These are phyloP conservation scores for Delichon dasypus DNA, from an alignment of 2,797 vertebrate genomes.

Conservation along the genomic window DNA sequence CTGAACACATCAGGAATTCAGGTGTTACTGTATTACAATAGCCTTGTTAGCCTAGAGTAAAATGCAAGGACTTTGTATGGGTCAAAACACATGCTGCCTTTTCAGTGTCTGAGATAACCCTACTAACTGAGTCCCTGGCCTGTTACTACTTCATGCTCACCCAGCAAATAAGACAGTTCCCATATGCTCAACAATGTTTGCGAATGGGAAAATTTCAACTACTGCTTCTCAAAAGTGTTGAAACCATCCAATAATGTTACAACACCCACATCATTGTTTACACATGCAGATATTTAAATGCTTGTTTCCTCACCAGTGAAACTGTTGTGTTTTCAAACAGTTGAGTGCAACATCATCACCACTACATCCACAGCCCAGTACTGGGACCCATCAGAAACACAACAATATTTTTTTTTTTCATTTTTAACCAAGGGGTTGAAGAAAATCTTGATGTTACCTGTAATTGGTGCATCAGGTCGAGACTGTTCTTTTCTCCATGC, in stretches of 20 bases:
- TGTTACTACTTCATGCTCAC: background rate
- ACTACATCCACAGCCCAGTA: background rate
- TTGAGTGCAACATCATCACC: background rate
- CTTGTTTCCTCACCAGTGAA: background rate
- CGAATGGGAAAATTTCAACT: background rate
- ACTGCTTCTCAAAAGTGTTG: background rate
- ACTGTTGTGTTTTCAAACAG: background rate
- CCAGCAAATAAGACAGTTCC: background rate
- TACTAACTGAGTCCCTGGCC: background rate
- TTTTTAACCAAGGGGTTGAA: background rate
- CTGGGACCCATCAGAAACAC: background rate
- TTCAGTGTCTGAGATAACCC: background rate
- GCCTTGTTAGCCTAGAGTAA: background rate
- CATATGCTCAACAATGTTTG: background rate
- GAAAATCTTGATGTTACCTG: slow-evolving; percentile 79
- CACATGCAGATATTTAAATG: background rate
- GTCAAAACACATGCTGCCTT: background rate
- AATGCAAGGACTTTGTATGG: background rate
- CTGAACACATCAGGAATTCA: background rate
- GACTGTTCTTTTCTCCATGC: slow-evolving; percentile 99
- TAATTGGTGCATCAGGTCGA: slow-evolving; percentile 94
- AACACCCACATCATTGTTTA: background rate
- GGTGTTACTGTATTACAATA: background rate
- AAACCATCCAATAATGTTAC: background rate
- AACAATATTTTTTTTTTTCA: background rate